phyloP scores from a whole-genome alignment of 92 coral and sea anemone species.

The Blastomussa wellsi region DNA sequence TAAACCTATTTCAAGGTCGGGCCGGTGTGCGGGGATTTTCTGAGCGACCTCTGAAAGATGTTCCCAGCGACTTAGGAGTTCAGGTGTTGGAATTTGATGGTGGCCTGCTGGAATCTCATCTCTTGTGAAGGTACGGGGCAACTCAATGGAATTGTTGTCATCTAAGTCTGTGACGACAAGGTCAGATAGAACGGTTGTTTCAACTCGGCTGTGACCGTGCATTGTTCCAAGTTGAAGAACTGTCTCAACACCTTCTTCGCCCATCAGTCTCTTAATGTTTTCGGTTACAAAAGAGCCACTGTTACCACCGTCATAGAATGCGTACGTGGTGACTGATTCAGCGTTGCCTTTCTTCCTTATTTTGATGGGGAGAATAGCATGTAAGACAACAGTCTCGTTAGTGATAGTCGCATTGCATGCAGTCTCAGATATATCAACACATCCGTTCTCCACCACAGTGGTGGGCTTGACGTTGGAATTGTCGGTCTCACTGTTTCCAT shows the following conservation, averaged over 20 bases:
- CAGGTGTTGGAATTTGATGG: constrained; percentile 54
- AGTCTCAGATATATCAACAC: constrained; percentile 9
- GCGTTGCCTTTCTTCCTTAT: not conserved
- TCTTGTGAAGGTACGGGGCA: constrained; percentile 27
- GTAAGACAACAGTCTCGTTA: constrained; percentile 34
- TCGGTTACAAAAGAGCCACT: constrained; percentile 69
- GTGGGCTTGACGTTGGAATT: not conserved
- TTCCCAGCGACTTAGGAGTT: too few species aligned
- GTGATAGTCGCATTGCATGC: not conserved
- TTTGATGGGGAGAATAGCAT: constrained; percentile 43
- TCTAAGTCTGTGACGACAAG: constrained; percentile 43
- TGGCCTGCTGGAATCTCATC: constrained; percentile 50
- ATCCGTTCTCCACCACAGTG: not conserved
- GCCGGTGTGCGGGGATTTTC: too few species aligned
- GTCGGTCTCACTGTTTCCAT: not conserved
- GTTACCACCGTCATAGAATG: constrained; percentile 70
- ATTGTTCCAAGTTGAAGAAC: constrained; percentile 51
- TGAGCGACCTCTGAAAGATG: constrained; percentile 1
- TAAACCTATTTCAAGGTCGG: constrained; percentile 57
- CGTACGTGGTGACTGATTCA: constrained; percentile 48
- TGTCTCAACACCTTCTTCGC: constrained; percentile 29
- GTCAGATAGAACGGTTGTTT: constrained; percentile 21
- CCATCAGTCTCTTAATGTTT: constrained; percentile 28
- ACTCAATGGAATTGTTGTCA: constrained; percentile 40
- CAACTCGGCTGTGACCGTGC: constrained; percentile 51